Conservation (phyloP, 2,888 invertebrate species). For the Metopia argyrocephala region DNA sequence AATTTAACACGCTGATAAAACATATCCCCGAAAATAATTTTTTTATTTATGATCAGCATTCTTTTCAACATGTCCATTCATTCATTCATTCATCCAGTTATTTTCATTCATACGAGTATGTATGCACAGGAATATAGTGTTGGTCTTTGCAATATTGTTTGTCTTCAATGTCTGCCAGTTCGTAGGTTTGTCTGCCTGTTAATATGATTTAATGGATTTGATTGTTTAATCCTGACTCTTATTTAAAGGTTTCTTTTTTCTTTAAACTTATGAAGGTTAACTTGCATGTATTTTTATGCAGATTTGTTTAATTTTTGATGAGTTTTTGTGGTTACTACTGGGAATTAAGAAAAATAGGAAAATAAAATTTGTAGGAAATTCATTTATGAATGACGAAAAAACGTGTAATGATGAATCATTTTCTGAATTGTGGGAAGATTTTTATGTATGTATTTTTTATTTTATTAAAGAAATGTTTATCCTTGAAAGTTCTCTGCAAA, state of each 20-base stretch:
- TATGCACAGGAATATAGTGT: too few relatives aligned
- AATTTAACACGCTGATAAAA: too few relatives aligned
- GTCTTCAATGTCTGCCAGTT: neutral
- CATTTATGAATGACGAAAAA: neutral
- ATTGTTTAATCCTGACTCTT: slow-evolving; percentile 45
- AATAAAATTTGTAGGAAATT: slow-evolving; percentile 4
- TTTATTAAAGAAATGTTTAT: too few relatives aligned
- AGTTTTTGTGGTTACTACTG: slow-evolving; percentile 48
- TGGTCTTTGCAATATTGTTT: too few relatives aligned
- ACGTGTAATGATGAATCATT: slow-evolving; percentile 12
- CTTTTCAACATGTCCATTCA: slow-evolving; percentile 12
- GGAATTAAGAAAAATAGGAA: slow-evolving; percentile 12
- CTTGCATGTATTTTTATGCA: neutral
- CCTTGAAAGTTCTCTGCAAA: too few relatives aligned
- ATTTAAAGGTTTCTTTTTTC: slow-evolving; percentile 18
- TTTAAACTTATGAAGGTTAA: slow-evolving; percentile 47
- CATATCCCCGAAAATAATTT: slow-evolving; percentile 50
- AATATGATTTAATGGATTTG: slow-evolving; percentile 26
- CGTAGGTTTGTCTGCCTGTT: neutral
- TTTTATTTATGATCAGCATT: slow-evolving; percentile 50
- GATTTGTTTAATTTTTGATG: slow-evolving; percentile 26
- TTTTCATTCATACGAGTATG: too few relatives aligned
- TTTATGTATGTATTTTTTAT: too few relatives aligned
- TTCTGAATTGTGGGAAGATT: slow-evolving; percentile 43
- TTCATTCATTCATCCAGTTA: too few relatives aligned